phyloP scores from a whole-genome alignment of 2,888 invertebrate species.

The Nemotelus nigrinus region DNA sequence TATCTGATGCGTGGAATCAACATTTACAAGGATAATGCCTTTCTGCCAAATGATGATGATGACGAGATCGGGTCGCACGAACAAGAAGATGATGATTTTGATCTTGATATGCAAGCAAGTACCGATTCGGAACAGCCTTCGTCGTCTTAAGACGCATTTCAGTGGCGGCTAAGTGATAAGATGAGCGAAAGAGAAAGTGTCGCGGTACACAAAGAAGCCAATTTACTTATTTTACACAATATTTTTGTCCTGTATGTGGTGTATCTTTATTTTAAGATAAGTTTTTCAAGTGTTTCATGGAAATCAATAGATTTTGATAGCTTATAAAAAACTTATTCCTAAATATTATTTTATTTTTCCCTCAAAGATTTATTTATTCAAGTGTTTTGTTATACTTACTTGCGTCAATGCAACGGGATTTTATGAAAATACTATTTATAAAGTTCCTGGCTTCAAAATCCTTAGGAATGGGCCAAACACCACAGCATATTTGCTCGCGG shows the following conservation, averaged over 20 bases:
- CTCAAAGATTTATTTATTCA: neutral
- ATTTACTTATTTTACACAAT: neutral
- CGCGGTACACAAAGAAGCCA: neutral
- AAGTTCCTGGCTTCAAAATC: constrained; percentile 80
- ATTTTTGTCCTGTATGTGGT: neutral
- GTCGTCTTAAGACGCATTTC: too few relatives aligned
- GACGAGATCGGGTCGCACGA: neutral
- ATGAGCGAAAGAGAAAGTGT: too few relatives aligned
- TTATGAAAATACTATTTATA: constrained; percentile 78
- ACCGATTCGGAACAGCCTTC: too few relatives aligned
- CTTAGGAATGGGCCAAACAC: constrained; percentile 84
- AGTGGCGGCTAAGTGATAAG: too few relatives aligned
- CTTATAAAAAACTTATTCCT: too few relatives aligned
- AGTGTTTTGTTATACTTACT: constrained; percentile 62
- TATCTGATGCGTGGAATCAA: constrained; percentile 25
- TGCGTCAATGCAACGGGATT: constrained; percentile 91
- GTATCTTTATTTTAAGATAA: constrained; percentile 15
- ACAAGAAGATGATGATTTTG: constrained; percentile 13
- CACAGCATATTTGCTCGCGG: constrained; percentile 91
- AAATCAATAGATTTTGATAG: neutral
- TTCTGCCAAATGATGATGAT: neutral
- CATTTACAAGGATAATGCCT: constrained; percentile 21
- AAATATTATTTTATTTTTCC: too few relatives aligned
- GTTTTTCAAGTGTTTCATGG: constrained; percentile 1
- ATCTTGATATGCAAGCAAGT: neutral